Evolutionary conservation across 1,140 invertebrate species (phyloP), one percentile per base, ranked within the genome.

Genomic region (Metaphire vulgaris): DNA sequence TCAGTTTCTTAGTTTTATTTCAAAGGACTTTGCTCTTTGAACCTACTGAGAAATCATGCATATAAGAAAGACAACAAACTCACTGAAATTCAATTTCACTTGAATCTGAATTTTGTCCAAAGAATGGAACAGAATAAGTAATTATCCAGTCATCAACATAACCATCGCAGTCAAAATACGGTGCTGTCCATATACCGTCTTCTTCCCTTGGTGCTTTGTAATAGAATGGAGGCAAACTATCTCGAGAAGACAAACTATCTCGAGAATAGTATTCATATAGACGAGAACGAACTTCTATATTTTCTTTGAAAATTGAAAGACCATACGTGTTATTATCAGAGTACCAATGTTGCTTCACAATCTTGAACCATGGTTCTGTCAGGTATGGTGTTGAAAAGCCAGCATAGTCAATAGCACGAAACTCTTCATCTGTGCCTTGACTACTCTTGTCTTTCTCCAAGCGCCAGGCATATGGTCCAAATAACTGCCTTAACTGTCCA

Each of bases 81-180:
- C 81, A 86, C 85, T 85, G 84, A 77, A 86, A 87, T 77, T 86
- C 85, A 32, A 85, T 80, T 66, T 76, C 80, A 15, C 81, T 81
- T 69, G 92, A 93, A 69, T 98, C 89, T 84, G 91, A 92, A 85
- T 98, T 95, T 91, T 92, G 95, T 74, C 96, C 96, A 86, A 99
- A 99, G 90, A 99, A 98, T 73, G 96, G 96, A 73, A 91, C 91
- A 72, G 93, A 92, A 88, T 98, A 99, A 64, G 93, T 95, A 78
- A 98, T 90, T 79, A 97, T 89, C 97, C 96, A 99, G 87, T 94
- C 94, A 81, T 94, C 92, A 32, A 87, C 81, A 2, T 85, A 93
- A 64, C 94, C 95, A 81, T 92, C 88, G 88, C 97, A 99, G 88
- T 98, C 95, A 85, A 92, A 98, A 83, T 94, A 94, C 1, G 97